Conservation (phyloP, 2,888 invertebrate genomes). For the Diabrotica balteata region DNA sequence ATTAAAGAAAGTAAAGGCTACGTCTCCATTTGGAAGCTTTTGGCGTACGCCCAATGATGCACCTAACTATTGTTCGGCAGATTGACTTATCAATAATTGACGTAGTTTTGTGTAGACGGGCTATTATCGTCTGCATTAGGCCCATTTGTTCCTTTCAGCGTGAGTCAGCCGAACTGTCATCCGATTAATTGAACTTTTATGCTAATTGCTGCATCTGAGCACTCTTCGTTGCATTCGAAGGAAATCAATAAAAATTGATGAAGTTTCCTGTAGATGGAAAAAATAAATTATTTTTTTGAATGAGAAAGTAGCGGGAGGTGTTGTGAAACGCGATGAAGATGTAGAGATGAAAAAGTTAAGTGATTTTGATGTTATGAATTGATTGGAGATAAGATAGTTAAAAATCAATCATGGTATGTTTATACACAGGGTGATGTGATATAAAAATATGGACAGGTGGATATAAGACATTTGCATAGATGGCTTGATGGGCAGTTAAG, state of each 20-base stretch:
- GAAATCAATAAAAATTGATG: conserved; percentile 28
- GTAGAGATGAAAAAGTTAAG: conserved; percentile 2
- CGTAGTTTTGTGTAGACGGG: not conserved
- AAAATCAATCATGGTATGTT: too few species aligned
- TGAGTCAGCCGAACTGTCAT: conserved; percentile 27
- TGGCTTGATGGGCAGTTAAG: too few species aligned
- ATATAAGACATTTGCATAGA: too few species aligned
- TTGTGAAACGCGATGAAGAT: conserved; percentile 8
- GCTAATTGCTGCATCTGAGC: conserved; percentile 14
- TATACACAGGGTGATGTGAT: too few species aligned
- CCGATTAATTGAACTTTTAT: conserved; percentile 28
- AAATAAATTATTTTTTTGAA: conserved; percentile 19
- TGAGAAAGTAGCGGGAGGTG: conserved; percentile 12
- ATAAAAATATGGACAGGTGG: too few species aligned
- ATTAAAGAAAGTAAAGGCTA: too few species aligned
- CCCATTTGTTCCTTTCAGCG: conserved; percentile 8
- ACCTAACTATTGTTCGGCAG: not conserved
- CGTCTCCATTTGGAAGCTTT: too few species aligned
- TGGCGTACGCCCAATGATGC: too few species aligned
- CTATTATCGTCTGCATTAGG: conserved; percentile 5
- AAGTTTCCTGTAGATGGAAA: conserved; percentile 24
- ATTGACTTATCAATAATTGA: not conserved
- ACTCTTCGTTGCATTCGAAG: conserved; percentile 8
- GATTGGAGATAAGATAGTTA: not conserved
- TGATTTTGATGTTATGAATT: not conserved